These are phyloP conservation scores for Ranitomeya variabilis DNA, from an alignment of 2,113 vertebrate species.

Conservation along the genomic window DNA sequence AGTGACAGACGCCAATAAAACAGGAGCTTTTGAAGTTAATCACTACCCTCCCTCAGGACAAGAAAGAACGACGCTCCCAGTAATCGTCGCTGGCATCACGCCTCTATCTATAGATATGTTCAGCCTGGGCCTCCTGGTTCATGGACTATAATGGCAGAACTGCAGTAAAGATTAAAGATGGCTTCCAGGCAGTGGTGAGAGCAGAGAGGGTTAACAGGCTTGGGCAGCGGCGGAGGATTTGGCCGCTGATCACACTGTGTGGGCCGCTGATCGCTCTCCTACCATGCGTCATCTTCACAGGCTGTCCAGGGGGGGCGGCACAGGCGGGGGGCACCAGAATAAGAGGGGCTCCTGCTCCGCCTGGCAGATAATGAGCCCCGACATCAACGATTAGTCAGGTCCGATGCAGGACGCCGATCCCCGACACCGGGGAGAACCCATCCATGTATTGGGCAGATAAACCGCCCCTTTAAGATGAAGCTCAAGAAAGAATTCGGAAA, in stretches of 20 bases:
- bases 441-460: too few species aligned
- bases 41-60: not conserved
- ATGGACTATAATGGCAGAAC: not conserved
- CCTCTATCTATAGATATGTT: not conserved
- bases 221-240: not conserved
- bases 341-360: not conserved
- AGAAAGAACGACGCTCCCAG: not conserved
- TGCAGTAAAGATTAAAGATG: not conserved
- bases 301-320: not conserved
- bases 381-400: not conserved
- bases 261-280: not conserved
- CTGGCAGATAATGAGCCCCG: not conserved
- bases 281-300: constrained; percentile 21
- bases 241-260: not conserved
- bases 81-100: not conserved
- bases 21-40: too few species aligned
- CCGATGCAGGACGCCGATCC: too few species aligned
- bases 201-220: not conserved
- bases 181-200: not conserved
- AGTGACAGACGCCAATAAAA: not conserved
- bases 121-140: not conserved
- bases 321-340: not conserved
- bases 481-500: too few species aligned
- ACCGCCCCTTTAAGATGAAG: too few species aligned
- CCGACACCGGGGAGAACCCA: too few species aligned